Percentiles rank a stretch among this genome's conserved stretches.
Conservation (phyloP, 2,888 invertebrate species). For the Parthenolecanium corni region DNA sequence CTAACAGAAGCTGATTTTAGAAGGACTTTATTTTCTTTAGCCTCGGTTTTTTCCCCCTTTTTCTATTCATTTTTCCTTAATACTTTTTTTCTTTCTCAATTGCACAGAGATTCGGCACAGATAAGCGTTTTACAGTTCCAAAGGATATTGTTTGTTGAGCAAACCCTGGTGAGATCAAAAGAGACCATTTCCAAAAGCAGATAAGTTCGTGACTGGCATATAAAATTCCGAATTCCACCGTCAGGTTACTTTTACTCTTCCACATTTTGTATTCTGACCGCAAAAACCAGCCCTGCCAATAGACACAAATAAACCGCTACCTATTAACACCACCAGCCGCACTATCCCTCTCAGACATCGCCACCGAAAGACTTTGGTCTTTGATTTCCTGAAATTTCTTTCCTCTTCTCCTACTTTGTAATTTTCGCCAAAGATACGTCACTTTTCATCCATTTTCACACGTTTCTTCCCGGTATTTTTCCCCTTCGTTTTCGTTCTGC, state of each 20-base stretch:
- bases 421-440: neutral
- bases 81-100: no score
- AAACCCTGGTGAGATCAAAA: conserved; percentile 10
- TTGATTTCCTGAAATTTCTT: neutral
- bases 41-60: neutral
- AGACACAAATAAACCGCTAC: conserved; percentile 24
- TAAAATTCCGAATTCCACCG: conserved; percentile 9
- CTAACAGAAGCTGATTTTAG: conserved; percentile 9
- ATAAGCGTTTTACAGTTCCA: conserved; percentile 18
- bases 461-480: conserved; percentile 3
- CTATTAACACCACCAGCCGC: conserved; percentile 8
- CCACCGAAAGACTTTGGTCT: neutral
- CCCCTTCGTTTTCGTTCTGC: neutral
- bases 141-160: conserved; percentile 23
- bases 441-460: conserved; percentile 5
- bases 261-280: conserved; percentile 23
- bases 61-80: no score
- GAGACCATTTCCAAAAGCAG: conserved; percentile 19
- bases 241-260: conserved; percentile 17
- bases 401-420: neutral
- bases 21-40: conserved; percentile 1
- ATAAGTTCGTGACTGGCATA: conserved; percentile 16
- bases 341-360: neutral
- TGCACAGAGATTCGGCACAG: conserved; percentile 19
- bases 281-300: conserved; percentile 18